phyloP scores from a whole-genome alignment of 2,888 invertebrate genomes.

The Odontomyia ornata region DNA sequence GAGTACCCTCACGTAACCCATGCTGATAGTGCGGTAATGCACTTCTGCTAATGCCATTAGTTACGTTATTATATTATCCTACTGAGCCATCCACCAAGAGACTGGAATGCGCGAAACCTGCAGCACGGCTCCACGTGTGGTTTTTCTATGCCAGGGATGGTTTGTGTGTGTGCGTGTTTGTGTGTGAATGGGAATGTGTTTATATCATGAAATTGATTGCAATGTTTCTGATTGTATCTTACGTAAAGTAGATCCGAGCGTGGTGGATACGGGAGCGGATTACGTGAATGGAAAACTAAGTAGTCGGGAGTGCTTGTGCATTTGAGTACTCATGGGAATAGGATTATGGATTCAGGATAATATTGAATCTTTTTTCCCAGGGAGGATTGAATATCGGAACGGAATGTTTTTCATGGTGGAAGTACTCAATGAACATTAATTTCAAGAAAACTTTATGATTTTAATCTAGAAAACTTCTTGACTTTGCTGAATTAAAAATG shows the following conservation, averaged over 20 bases:
- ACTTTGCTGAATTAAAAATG: no score
- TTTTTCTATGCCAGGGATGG: no score
- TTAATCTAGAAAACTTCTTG: no score
- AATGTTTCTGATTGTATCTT: conserved; percentile 27
- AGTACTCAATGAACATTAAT: no score
- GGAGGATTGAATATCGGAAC: no score
- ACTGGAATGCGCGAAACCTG: neutral
- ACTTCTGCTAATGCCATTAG: conserved; percentile 17
- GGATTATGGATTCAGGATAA: no score
- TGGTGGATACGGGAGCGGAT: conserved; percentile 1
- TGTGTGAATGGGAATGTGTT: neutral
- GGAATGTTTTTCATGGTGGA: no score
- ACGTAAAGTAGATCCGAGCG: conserved; percentile 6
- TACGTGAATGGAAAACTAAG: conserved; percentile 16
- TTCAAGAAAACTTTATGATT: no score
- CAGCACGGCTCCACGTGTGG: neutral
- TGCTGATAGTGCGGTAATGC: conserved; percentile 17
- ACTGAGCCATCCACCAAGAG: no score
- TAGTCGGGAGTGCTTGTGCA: neutral
- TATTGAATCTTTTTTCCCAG: no score
- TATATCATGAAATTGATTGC: conserved; percentile 3
- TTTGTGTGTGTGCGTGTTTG: neutral
- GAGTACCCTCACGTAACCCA: neutral
- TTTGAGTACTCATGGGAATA: neutral
- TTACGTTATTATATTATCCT: conserved; percentile 20